These are phyloP conservation scores for Astreopora myriophthalma DNA, from an alignment of 64 coral and sea anemone genomes.

Conservation along the genomic window DNA sequence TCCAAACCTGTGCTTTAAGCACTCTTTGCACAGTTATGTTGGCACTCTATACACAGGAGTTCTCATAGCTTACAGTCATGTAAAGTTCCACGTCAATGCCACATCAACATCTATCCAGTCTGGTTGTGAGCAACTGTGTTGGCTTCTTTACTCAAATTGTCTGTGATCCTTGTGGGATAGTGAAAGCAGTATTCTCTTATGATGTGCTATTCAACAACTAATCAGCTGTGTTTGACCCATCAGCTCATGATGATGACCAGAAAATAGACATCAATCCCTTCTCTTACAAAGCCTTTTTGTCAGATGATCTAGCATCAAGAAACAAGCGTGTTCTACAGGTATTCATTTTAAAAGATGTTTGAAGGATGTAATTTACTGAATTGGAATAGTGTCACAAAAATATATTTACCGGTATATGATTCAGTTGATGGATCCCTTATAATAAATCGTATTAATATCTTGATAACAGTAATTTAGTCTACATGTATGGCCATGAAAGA, in stretches of 20 bases:
- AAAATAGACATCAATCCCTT: conserved; percentile 42
- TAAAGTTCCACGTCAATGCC: no score
- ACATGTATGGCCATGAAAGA: no score
- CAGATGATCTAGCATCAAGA: conserved; percentile 67
- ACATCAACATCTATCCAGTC: no score
- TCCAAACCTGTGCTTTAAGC: no score
- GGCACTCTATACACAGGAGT: no score
- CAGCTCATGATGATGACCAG: not conserved
- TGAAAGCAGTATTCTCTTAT: not conserved
- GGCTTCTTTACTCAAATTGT: no score
- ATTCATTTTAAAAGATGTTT: not conserved
- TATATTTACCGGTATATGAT: no score
- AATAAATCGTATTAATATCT: no score
- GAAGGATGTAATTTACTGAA: not conserved
- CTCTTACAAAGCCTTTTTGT: conserved; percentile 64
- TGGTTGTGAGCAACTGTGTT: no score
- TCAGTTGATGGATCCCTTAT: not conserved
- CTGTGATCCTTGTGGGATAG: not conserved
- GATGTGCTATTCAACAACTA: not conserved
- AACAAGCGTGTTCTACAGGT: conserved; percentile 71
- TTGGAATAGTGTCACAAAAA: not conserved
- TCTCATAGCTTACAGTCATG: no score
- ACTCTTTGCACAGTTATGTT: no score
- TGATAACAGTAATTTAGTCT: no score
- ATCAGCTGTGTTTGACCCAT: not conserved